phyloP scores from a whole-genome alignment of 2,888 invertebrate genomes.

The Escarpia spicata region DNA sequence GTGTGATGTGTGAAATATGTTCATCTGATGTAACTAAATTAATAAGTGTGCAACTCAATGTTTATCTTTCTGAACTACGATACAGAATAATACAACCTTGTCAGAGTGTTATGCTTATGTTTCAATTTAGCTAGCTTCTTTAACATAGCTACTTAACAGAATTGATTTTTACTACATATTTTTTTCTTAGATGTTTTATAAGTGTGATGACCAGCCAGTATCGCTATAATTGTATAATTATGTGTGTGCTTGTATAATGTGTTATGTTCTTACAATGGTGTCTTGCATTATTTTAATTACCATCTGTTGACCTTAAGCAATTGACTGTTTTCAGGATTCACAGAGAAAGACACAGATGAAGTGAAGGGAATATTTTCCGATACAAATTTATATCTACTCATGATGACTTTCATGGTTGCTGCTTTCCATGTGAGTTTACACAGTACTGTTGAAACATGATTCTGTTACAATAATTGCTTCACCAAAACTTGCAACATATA shows the following conservation, averaged over 20 bases:
- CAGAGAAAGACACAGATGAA: slow-evolving; percentile 94
- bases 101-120: too few species aligned
- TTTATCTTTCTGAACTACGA: too few species aligned
- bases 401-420: slow-evolving; percentile 88
- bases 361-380: slow-evolving; percentile 95
- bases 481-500: not conserved
- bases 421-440: slow-evolving; percentile 84
- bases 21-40: too few species aligned
- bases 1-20: too few species aligned
- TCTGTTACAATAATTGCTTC: not conserved
- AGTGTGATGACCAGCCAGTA: too few species aligned
- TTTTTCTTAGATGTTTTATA: not conserved
- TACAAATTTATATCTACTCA: slow-evolving; percentile 90
- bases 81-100: too few species aligned
- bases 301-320: not conserved
- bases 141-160: not conserved
- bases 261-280: not conserved
- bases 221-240: not conserved
- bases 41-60: too few species aligned
- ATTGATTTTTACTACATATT: not conserved
- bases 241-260: not conserved
- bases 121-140: too few species aligned
- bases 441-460: not conserved
- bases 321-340: slow-evolving; percentile 73
- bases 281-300: not conserved